These are phyloP conservation scores for Invenusta paracnida DNA, from an alignment of 2,888 invertebrate genomes.

Conservation along the genomic window DNA sequence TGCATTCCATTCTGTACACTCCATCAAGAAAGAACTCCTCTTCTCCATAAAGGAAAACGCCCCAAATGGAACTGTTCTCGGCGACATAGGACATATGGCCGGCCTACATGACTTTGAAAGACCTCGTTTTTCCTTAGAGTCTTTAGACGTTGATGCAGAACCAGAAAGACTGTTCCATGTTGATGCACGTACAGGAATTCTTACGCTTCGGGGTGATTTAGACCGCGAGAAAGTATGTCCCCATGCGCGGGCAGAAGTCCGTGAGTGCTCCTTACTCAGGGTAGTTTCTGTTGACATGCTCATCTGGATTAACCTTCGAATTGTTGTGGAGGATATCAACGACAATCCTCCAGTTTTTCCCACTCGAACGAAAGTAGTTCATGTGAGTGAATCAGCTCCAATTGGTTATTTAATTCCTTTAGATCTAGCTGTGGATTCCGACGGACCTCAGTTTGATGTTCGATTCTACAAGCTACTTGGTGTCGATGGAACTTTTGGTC, in stretches of 20 bases:
- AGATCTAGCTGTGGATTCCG: slow-evolving; percentile 11
- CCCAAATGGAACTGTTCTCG: neutral
- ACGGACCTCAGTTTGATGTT: neutral
- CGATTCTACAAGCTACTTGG: neutral
- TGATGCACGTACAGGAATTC: neutral
- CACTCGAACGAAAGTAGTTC: neutral
- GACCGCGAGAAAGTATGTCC: slow-evolving; percentile 5
- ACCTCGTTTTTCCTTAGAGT: neutral
- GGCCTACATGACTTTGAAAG: neutral
- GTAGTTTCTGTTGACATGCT: slow-evolving; percentile 3
- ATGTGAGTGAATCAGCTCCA: slow-evolving; percentile 7
- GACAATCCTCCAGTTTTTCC: slow-evolving; percentile 19
- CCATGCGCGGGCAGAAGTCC: neutral
- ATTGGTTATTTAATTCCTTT: neutral
- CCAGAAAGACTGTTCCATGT: neutral
- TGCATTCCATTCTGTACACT: neutral
- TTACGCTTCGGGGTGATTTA: neutral
- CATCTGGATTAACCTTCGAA: slow-evolving; percentile 9
- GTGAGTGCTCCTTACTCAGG: neutral
- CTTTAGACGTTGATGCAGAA: slow-evolving; percentile 3
- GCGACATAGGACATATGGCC: neutral
- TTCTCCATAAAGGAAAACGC: neutral
- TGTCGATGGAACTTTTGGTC: neutral
- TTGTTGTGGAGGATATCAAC: slow-evolving; percentile 8
- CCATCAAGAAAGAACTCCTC: neutral